phyloP scores from a whole-genome alignment of 2,797 vertebrate genomes.

The Bradypodion ventrale region DNA sequence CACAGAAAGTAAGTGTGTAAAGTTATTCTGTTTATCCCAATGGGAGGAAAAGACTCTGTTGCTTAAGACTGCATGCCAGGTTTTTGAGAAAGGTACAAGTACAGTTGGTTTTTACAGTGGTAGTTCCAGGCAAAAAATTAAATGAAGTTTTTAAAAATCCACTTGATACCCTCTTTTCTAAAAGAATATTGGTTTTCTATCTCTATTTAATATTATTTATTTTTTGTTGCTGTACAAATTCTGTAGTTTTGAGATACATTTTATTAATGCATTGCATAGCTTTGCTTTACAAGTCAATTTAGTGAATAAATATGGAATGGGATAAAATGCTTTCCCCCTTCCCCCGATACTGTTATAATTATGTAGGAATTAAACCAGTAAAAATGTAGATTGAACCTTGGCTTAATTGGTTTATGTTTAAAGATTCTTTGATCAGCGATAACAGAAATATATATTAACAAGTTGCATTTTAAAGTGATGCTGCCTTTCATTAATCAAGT shows the following conservation, averaged over 20 bases:
- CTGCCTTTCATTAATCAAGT: slow-evolving; percentile 87
- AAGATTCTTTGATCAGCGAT: slow-evolving; percentile 85
- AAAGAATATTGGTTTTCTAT: slow-evolving; percentile 63
- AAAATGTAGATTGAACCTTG: slow-evolving; percentile 80
- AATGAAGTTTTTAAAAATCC: slow-evolving; percentile 16
- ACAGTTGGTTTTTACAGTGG: background rate
- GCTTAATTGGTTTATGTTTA: slow-evolving; percentile 84
- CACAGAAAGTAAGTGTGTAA: background rate
- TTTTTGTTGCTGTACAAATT: slow-evolving; percentile 64
- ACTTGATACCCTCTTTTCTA: slow-evolving; percentile 57
- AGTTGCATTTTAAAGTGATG: slow-evolving; percentile 86
- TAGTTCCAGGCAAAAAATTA: background rate
- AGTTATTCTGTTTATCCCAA: background rate
- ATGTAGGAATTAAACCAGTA: slow-evolving; percentile 73
- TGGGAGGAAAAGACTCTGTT: background rate
- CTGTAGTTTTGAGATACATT: slow-evolving; percentile 70
- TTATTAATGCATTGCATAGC: slow-evolving; percentile 66
- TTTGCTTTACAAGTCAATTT: slow-evolving; percentile 70
- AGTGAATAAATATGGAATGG: slow-evolving; percentile 75
- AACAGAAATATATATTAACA: slow-evolving; percentile 86
- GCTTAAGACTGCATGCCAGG: background rate
- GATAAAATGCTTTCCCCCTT: slow-evolving; percentile 62
- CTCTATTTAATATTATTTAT: slow-evolving; percentile 61
- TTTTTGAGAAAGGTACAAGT: background rate
- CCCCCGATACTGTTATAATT: slow-evolving; percentile 70